phyloP scores from a whole-genome alignment of 2,797 vertebrate species.

The Mormyrops boulengeri region DNA sequence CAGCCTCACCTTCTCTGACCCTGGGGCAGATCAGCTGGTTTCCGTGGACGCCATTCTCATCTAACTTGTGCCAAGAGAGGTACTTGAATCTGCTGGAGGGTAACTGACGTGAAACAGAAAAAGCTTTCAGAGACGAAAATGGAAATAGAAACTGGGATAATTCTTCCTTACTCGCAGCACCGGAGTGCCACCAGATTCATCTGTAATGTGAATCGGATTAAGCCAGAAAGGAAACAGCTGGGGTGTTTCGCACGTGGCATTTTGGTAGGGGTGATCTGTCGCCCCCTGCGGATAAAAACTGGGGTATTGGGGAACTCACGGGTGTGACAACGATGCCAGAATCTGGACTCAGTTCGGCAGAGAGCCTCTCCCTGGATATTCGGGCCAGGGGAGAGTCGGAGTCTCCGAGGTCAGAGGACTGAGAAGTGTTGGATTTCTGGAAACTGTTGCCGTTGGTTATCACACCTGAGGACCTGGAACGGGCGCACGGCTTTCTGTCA shows the following conservation, averaged over 20 bases:
- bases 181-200: background rate
- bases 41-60: conserved; percentile 73
- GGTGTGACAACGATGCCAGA: conserved; percentile 67
- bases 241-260: background rate
- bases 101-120: conserved; percentile 59
- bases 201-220: background rate
- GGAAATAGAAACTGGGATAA: background rate
- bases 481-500: background rate
- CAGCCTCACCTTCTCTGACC: conserved; percentile 79
- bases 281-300: background rate
- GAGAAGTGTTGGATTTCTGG: conserved; percentile 59
- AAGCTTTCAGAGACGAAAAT: background rate
- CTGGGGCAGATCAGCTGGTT: conserved; percentile 82
- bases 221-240: background rate
- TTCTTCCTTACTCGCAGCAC: background rate
- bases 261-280: background rate
- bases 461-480: conserved; percentile 74
- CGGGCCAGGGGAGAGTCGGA: conserved; percentile 24
- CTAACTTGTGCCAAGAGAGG: conserved; percentile 72
- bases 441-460: conserved; percentile 65
- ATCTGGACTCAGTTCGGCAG: conserved; percentile 56
- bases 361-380: conserved; percentile 40
- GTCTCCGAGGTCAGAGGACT: conserved; percentile 55
- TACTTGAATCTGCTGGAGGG: conserved; percentile 79
- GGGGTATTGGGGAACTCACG: conserved; percentile 58